Evolutionary conservation across 2,888 invertebrate genomes (phyloP).

Genomic region (Frankliniella intonsa): DNA sequence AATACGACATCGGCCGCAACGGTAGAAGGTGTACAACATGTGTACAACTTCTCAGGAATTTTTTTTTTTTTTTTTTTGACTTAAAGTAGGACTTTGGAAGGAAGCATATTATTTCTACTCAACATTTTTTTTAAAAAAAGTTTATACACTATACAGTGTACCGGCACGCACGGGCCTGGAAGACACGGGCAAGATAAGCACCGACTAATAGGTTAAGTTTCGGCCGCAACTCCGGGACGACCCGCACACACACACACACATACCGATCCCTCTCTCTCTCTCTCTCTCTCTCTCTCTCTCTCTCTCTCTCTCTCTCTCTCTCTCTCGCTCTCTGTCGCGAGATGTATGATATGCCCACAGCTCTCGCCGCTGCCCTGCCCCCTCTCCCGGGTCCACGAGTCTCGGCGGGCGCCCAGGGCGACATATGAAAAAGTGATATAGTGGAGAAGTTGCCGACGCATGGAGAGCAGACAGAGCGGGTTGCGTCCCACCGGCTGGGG

Average conservation of each 20-base stretch:
- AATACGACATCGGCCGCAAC: too few species aligned
- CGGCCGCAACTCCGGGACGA: background rate
- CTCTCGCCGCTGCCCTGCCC: background rate
- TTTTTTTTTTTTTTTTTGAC: too few species aligned
- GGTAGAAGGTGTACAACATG: too few species aligned
- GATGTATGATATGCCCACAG: constrained; percentile 5
- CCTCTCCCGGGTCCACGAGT: background rate
- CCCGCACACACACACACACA: background rate
- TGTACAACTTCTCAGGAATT: too few species aligned
- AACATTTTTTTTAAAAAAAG: too few species aligned
- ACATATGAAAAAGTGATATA: constrained; percentile 27
- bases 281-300: constrained; percentile 10
- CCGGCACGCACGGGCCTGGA: too few species aligned
- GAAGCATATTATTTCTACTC: too few species aligned
- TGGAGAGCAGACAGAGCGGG: background rate
- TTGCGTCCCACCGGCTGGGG: background rate
- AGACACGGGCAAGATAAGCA: background rate
- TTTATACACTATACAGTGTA: too few species aligned
- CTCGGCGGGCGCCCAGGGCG: background rate
- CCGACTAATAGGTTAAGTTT: constrained; percentile 18
- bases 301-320: constrained; percentile 5
- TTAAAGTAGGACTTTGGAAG: too few species aligned
- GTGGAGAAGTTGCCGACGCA: constrained; percentile 3
- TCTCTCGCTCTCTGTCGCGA: background rate
- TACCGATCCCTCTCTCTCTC: background rate